Conservation (phyloP, 2,113 vertebrate species). For the Eira barbara region DNA sequence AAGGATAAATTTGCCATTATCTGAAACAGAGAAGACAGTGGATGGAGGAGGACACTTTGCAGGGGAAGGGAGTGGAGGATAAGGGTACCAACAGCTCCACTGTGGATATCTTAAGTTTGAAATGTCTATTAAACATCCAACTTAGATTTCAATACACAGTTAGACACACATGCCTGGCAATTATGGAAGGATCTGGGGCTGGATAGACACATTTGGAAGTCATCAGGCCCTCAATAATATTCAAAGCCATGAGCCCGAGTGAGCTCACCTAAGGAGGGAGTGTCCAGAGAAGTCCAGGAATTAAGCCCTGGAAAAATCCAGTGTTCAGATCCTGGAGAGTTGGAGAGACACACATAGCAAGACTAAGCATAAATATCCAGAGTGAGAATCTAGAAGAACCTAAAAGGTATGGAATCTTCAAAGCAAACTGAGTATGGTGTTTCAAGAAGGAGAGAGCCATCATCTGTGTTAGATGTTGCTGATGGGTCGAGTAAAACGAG, state of each 20-base stretch:
- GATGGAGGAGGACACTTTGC: background rate
- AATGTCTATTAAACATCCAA: background rate
- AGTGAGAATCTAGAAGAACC: background rate
- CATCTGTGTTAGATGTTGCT: background rate
- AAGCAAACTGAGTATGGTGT: background rate
- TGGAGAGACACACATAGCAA: background rate
- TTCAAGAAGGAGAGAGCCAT: constrained; percentile 4
- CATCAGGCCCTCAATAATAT: background rate
- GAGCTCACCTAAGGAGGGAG: constrained; percentile 9
- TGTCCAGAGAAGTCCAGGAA: background rate
- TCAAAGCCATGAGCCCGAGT: constrained; percentile 2
- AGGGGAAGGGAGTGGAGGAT: no score
- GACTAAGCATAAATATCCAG: background rate
- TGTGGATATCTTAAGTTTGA: background rate
- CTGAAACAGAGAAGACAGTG: background rate
- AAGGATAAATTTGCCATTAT: background rate
- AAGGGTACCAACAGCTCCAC: background rate
- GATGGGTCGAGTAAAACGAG: background rate
- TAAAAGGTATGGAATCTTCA: background rate
- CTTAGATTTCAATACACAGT: background rate
- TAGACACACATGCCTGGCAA: background rate
- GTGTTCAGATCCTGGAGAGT: background rate
- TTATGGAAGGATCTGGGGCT: background rate
- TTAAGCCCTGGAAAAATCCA: constrained; percentile 19
- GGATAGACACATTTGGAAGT: background rate